Evolutionary conservation across 2,797 vertebrate species (phyloP).

Genomic region (Phrynocephalus guinanensis): DNA sequence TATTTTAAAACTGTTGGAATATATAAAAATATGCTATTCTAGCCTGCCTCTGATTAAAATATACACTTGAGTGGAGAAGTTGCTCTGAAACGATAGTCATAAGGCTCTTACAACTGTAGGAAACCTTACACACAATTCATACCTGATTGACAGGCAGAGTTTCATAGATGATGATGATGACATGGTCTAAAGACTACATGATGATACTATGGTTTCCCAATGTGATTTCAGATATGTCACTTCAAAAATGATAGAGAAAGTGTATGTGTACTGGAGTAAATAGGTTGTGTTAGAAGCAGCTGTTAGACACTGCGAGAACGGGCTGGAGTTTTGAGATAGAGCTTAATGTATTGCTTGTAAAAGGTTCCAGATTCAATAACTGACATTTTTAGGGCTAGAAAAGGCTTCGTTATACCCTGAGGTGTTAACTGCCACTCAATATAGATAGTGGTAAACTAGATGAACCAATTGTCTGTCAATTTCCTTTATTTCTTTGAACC

Average conservation of each 20-base stretch:
- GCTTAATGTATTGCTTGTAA: neutral
- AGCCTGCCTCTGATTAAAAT: constrained; percentile 39
- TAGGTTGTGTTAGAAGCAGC: constrained; percentile 13
- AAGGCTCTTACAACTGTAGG: constrained; percentile 31
- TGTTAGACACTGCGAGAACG: constrained; percentile 1
- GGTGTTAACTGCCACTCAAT: neutral
- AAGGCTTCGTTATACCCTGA: neutral
- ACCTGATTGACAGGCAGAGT: constrained; percentile 33
- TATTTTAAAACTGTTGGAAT: constrained; percentile 44
- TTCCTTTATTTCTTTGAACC: neutral
- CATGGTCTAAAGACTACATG: constrained; percentile 33
- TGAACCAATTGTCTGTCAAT: neutral
- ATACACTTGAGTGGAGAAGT: constrained; percentile 44
- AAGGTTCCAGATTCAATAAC: neutral
- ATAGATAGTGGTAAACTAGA: neutral
- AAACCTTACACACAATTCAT: constrained; percentile 33
- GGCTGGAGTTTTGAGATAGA: neutral
- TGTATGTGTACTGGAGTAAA: neutral
- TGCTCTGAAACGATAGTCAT: constrained; percentile 40
- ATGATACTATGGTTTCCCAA: constrained; percentile 29
- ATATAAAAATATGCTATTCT: constrained; percentile 42
- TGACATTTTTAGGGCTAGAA: neutral
- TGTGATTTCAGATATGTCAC: constrained; percentile 38
- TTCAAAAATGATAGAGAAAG: constrained; percentile 7
- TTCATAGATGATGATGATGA: constrained; percentile 36